These are phyloP conservation scores for Carcina quercana DNA, from an alignment of 2,888 invertebrate genomes.

Conservation along the genomic window DNA sequence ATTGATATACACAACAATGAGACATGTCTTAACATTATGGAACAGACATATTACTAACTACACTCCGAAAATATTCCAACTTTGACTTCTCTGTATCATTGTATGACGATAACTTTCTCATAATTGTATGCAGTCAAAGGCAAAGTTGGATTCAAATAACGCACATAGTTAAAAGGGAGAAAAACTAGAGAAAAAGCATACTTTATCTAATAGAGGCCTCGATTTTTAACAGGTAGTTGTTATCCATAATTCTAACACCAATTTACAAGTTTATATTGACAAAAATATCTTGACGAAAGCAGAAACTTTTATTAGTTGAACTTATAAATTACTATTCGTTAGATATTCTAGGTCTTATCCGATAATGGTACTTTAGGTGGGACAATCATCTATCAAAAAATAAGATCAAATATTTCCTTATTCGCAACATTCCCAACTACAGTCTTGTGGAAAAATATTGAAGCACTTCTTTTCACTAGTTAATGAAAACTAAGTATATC, in stretches of 20 bases:
- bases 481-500: conserved; percentile 1
- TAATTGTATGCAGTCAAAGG: too few relatives aligned
- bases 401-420: conserved; percentile 16
- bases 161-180: too few relatives aligned
- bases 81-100: too few relatives aligned
- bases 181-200: too few relatives aligned
- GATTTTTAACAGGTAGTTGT: conserved; percentile 20
- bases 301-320: conserved; percentile 20
- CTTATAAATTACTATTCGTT: conserved; percentile 21
- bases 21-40: conserved; percentile 35
- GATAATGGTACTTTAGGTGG: conserved; percentile 66
- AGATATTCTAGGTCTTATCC: conserved; percentile 33
- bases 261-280: conserved; percentile 21
- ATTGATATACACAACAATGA: conserved; percentile 40
- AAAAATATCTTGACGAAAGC: conserved; percentile 21
- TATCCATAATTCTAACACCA: conserved; percentile 26
- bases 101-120: too few relatives aligned
- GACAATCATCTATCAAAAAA: conserved; percentile 41
- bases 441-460: conserved; percentile 26
- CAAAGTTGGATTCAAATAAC: too few relatives aligned
- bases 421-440: conserved; percentile 15
- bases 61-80: too few relatives aligned
- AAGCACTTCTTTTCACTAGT: conserved; percentile 11
- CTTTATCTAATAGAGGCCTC: conserved; percentile 35
- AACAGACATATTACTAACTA: conserved; percentile 40